These are phyloP conservation scores for Phrynosoma blainvillii DNA, from an alignment of 2,113 vertebrate genomes.

Conservation along the genomic window DNA sequence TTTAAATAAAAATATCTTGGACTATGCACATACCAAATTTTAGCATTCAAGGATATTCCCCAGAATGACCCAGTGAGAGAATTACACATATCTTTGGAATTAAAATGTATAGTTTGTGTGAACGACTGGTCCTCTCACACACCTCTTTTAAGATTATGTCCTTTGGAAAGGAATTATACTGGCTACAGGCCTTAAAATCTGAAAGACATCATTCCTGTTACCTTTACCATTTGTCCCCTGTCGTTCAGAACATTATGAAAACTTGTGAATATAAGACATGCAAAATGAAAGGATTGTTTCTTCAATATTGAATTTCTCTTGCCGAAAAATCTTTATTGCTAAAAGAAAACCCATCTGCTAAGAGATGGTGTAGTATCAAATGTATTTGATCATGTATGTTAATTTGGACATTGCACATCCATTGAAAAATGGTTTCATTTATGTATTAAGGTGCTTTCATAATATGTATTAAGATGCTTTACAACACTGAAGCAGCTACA, in stretches of 20 bases:
- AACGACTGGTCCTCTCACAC: too few relatives aligned
- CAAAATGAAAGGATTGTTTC: not conserved
- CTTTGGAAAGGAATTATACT: not conserved
- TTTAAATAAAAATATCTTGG: not conserved
- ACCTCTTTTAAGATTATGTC: not conserved
- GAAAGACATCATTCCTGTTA: too few relatives aligned
- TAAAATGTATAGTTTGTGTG: too few relatives aligned
- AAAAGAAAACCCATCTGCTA: not conserved
- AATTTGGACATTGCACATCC: not conserved
- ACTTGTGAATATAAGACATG: not conserved
- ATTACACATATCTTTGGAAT: too few relatives aligned
- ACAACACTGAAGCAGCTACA: not conserved
- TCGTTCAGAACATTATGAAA: too few relatives aligned
- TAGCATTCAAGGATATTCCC: not conserved
- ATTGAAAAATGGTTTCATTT: not conserved
- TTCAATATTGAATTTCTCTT: not conserved
- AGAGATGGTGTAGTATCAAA: not conserved
- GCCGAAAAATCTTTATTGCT: constrained; percentile 1
- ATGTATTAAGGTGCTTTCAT: not conserved
- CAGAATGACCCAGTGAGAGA: not conserved
- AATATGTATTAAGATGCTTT: not conserved
- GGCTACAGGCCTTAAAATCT: not conserved
- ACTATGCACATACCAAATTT: not conserved
- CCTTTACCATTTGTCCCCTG: not conserved
- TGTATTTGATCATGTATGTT: not conserved